Percentiles rank a stretch among this genome's conserved stretches.
Evolutionary conservation across 2,797 vertebrate species (phyloP).

Genomic region (Falco novaeseelandiae): DNA sequence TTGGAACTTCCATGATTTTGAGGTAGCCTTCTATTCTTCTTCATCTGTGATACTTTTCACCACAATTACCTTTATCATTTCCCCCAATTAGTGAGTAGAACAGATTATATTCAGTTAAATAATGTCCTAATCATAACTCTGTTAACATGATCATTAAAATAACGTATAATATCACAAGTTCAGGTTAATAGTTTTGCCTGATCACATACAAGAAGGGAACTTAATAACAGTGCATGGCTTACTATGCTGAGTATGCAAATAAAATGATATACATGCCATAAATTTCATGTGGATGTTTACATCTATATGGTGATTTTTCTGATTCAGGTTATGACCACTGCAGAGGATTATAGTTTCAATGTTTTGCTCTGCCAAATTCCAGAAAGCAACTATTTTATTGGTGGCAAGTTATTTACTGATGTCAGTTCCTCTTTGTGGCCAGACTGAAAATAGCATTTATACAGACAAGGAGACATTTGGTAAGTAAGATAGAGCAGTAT

Average conservation of each 20-base stretch:
- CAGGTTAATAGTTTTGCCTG: not conserved
- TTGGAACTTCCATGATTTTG: not conserved
- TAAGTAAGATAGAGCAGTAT: not conserved
- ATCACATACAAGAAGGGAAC: not conserved
- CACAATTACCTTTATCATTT: not conserved
- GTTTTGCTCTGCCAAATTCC: conserved; percentile 1
- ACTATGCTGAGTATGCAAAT: not conserved
- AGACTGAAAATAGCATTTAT: not conserved
- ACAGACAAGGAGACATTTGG: not conserved
- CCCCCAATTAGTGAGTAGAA: not conserved
- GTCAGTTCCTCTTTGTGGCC: not conserved
- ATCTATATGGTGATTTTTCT: not conserved
- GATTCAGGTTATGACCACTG: not conserved
- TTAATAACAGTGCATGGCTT: not conserved
- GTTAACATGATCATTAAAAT: not conserved
- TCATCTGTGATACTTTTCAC: not conserved
- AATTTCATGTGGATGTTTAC: not conserved
- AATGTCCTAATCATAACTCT: not conserved
- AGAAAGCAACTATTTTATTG: not conserved
- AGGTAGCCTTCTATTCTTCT: not conserved
- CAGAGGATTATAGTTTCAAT: not conserved
- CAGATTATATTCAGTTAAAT: not conserved
- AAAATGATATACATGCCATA: not conserved
- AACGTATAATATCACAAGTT: not conserved
- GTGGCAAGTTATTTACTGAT: not conserved